These are phyloP conservation scores for Odontocolon sp. DNA, from an alignment of 2,888 invertebrate genomes.

Conservation along the genomic window DNA sequence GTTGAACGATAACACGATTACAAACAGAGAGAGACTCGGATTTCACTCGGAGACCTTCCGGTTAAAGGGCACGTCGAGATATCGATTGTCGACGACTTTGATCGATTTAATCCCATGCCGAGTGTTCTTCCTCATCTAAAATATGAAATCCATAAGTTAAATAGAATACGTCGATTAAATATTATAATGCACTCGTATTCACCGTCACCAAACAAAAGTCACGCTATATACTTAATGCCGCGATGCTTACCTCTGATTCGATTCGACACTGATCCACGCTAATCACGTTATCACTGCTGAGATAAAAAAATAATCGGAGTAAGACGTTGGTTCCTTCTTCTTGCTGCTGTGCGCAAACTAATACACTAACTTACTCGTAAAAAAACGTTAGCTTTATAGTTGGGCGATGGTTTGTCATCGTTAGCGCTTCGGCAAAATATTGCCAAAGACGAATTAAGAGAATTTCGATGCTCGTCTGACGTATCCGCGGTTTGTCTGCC, in stretches of 20 bases:
- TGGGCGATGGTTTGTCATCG: too few relatives aligned
- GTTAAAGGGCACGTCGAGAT: conserved; percentile 28
- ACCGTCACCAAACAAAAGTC: too few relatives aligned
- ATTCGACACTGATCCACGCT: conserved; percentile 33
- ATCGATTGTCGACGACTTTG: conserved; percentile 9
- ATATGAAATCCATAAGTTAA: background rate
- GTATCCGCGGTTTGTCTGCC: background rate
- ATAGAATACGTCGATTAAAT: background rate
- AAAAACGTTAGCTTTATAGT: too few relatives aligned
- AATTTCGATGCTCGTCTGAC: conserved; percentile 20
- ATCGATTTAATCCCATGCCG: background rate
- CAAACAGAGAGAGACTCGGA: background rate
- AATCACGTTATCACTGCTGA: conserved; percentile 32
- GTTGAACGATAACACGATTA: conserved; percentile 18
- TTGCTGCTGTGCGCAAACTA: background rate
- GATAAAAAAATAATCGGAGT: conserved; percentile 3
- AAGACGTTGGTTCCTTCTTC: background rate
- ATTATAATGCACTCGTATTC: background rate
- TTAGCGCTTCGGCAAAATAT: too few relatives aligned
- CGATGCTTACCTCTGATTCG: conserved; percentile 1
- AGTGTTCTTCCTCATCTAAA: background rate
- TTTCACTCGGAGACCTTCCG: conserved; percentile 13
- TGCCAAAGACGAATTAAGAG: conserved; percentile 9
- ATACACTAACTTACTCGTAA: too few relatives aligned
- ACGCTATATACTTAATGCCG: too few relatives aligned